Evolutionary conservation across 1,140 invertebrate genomes (phyloP), one percentile per base, ranked within the genome.

Genomic region (Drosophila paulistorum): DNA sequence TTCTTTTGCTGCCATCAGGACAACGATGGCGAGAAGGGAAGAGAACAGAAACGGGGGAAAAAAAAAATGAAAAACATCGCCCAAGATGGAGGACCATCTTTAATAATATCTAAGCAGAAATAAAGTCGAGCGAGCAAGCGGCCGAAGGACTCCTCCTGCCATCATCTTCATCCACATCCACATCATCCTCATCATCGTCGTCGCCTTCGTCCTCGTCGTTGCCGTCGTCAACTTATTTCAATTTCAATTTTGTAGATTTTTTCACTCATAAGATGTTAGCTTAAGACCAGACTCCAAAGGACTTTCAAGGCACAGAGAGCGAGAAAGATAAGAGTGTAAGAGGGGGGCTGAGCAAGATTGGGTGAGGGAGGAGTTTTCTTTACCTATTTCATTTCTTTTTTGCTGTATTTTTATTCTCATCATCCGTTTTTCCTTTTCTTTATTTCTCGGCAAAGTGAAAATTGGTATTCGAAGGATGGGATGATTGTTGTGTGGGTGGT

Each of bases 241-340:
- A 89, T 89, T 90, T 89, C 81, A 85, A 90, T 90, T 90, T 90
- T 86, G 75, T 81, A 87, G 79, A 87, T 87, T 89, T 83, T 89
- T 86, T 87, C 72, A 86, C 79, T 86, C 76, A 87, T 79, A 86
- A 82, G 79, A 82, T 71, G 68, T 70, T 65, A 70, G 42, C 51
- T 48, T 57, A 66, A 59, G 75, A 69, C 45, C 68, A 54, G 37
- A 66, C 65, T 42, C 63, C 35, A 33, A 37, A 65, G 41, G 45
- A 23, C 20, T 62, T 26, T 35, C 26, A 9, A 39, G 13, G 30
- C 37, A 11, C 7, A 17, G 39, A 17, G n/a, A 11, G 1, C 30
- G 48, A 30, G 42, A 61, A n/a, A 23, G 13, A 30, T 1, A 20
- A 7, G 59, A 1, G 10, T 17, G n/a, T 5, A 26, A 26, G 13